Conservation (phyloP, 2,888 invertebrate species). For the Papilio demoleus region DNA sequence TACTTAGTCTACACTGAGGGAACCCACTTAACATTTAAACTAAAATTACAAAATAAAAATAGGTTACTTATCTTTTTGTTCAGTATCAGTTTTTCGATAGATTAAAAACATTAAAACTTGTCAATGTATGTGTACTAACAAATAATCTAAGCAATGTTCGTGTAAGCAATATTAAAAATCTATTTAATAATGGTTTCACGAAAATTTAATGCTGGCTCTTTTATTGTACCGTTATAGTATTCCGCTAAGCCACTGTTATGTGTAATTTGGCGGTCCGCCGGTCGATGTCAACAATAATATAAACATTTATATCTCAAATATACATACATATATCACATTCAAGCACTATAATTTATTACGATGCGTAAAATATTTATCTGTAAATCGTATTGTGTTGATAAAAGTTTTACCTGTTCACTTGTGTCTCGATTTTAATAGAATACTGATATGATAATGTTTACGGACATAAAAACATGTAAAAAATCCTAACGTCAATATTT, state of each 20-base stretch:
- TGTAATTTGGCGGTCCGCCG: conserved; percentile 83
- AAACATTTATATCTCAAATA: neutral
- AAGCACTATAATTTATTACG: neutral
- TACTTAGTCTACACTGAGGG: no score
- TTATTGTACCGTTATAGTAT: conserved; percentile 69
- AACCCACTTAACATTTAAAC: no score
- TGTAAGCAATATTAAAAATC: conserved; percentile 12
- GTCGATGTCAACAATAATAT: conserved; percentile 56
- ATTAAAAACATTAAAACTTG: conserved; percentile 27
- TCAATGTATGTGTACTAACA: conserved; percentile 26
- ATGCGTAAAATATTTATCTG: conserved; percentile 9
- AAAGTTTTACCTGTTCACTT: neutral
- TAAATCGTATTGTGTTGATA: neutral
- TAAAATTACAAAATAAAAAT: no score
- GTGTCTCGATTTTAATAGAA: neutral
- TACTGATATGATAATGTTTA: neutral
- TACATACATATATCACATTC: neutral
- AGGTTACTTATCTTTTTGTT: no score
- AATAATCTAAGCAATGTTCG: neutral
- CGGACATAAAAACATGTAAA: neutral
- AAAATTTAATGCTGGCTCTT: conserved; percentile 57
- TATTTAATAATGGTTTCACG: conserved; percentile 58
- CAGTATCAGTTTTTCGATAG: conserved; percentile 36
- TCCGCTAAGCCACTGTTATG: conserved; percentile 78
- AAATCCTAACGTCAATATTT: neutral